A percentile compares a stretch with the other conserved stretches of the same genome.
These are phyloP conservation scores for Benitochromis conjunctus DNA, from an alignment of 2,113 vertebrate species.

Conservation along the genomic window DNA sequence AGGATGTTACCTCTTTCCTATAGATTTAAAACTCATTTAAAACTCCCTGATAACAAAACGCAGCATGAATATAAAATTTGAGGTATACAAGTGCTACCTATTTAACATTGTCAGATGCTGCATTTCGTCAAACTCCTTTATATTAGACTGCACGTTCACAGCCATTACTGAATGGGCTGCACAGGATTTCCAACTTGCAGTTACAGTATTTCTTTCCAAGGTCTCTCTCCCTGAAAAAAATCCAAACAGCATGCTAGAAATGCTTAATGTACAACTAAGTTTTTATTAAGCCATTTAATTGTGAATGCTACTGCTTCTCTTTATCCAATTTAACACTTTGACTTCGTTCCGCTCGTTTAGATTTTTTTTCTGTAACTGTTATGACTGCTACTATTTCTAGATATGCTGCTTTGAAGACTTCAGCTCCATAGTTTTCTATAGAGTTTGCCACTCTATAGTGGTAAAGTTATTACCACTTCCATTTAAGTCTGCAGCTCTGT, in stretches of 20 bases:
- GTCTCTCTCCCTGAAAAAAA: not conserved
- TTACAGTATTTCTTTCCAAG: not conserved
- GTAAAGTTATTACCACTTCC: not conserved
- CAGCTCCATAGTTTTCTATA: not conserved
- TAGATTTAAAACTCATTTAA: not conserved
- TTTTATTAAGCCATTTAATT: not conserved
- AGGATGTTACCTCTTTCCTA: not conserved
- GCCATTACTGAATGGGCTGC: not conserved
- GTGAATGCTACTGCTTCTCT: not conserved
- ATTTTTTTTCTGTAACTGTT: not conserved
- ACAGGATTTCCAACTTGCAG: slow-evolving; percentile 6
- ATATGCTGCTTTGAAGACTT: not conserved
- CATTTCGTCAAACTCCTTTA: not conserved
- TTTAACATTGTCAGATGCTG: not conserved
- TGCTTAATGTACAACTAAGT: not conserved
- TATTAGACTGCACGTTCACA: not conserved
- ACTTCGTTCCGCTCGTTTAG: not conserved
- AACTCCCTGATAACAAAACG: not conserved
- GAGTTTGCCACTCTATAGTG: not conserved
- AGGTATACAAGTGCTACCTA: not conserved
- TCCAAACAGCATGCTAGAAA: slow-evolving; percentile 3
- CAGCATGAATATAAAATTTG: not conserved
- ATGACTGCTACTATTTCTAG: not conserved
- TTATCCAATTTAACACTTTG: not conserved
- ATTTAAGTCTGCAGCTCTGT: not conserved